A percentile compares a stretch with the other conserved stretches of the same genome.
Evolutionary conservation across 2,113 vertebrate genomes (phyloP).

Genomic region (Amphiprion ocellaris): DNA sequence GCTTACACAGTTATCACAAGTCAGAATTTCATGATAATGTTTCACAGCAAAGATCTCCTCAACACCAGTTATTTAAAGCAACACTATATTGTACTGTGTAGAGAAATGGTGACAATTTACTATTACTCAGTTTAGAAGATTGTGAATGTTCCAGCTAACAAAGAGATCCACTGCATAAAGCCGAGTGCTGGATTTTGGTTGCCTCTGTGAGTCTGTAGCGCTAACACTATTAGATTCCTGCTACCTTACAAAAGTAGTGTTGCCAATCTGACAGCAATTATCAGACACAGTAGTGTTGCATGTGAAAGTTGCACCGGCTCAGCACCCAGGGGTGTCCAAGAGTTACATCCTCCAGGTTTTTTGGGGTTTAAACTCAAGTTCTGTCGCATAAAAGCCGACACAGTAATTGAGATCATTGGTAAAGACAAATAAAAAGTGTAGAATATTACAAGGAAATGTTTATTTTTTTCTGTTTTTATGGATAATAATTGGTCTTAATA

Average conservation of each 20-base stretch:
- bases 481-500: conserved; percentile 22
- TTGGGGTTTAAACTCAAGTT: conserved; percentile 10
- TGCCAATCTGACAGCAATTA: conserved; percentile 69
- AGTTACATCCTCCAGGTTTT: conserved; percentile 1
- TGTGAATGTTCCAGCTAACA: neutral
- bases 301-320: conserved; percentile 50
- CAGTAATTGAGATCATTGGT: neutral
- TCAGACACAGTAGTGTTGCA: conserved; percentile 59
- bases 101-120: too few species aligned
- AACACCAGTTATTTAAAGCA: too few species aligned
- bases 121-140: too few species aligned
- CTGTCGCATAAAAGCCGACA: conserved; percentile 12
- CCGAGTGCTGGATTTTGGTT: conserved; percentile 6
- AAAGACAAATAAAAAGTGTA: neutral
- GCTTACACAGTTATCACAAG: neutral
- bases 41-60: neutral
- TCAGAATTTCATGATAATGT: neutral
- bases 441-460: neutral
- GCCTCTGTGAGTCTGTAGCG: conserved; percentile 2
- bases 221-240: conserved; percentile 27
- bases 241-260: conserved; percentile 40
- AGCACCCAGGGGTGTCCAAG: conserved; percentile 44
- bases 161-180: neutral
- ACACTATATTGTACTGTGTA: too few species aligned
- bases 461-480: neutral